Evolutionary conservation across 1,140 invertebrate species (phyloP).

Genomic region (Drosophila bifasciata): DNA sequence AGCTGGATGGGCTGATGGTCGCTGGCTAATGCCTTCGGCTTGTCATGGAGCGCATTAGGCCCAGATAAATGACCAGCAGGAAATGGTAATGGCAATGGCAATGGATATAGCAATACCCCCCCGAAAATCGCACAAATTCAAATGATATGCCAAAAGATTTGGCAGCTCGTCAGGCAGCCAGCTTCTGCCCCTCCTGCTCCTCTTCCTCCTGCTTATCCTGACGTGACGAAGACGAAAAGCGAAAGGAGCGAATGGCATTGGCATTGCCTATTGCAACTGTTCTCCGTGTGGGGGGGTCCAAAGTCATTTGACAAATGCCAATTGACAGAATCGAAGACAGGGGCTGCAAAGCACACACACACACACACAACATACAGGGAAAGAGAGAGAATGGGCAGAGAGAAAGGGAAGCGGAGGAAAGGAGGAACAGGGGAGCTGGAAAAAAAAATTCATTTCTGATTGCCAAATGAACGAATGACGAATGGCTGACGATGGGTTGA

Average conservation of each 20-base stretch:
- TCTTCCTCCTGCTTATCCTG: slow-evolving; percentile 25
- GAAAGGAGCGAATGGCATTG: slow-evolving; percentile 20
- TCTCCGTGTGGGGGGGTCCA: slow-evolving; percentile 28
- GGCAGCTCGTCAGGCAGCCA: slow-evolving; percentile 40
- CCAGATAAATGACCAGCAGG: slow-evolving; percentile 63
- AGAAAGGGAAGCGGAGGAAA: too few species aligned
- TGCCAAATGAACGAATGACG: slow-evolving; percentile 55
- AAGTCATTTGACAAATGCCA: slow-evolving; percentile 69
- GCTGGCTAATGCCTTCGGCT: slow-evolving; percentile 40
- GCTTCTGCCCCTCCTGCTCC: background rate
- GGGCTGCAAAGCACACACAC: slow-evolving; percentile 24
- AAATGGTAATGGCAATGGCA: slow-evolving; percentile 25
- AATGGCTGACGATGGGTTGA: slow-evolving; percentile 27
- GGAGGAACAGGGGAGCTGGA: background rate
- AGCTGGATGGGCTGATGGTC: background rate
- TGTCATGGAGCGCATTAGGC: slow-evolving; percentile 69
- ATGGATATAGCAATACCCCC: background rate
- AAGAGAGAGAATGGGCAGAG: background rate
- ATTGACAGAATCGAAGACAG: slow-evolving; percentile 60
- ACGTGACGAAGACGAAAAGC: slow-evolving; percentile 28
- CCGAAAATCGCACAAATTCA: slow-evolving; percentile 60
- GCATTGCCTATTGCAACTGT: slow-evolving; percentile 43
- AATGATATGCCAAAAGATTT: slow-evolving; percentile 67
- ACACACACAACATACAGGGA: slow-evolving; percentile 10
- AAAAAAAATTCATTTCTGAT: slow-evolving; percentile 52